Base-by-base conservation (phyloP, 2,888 invertebrate species). In the Drosophila vallismaia region DNA sequence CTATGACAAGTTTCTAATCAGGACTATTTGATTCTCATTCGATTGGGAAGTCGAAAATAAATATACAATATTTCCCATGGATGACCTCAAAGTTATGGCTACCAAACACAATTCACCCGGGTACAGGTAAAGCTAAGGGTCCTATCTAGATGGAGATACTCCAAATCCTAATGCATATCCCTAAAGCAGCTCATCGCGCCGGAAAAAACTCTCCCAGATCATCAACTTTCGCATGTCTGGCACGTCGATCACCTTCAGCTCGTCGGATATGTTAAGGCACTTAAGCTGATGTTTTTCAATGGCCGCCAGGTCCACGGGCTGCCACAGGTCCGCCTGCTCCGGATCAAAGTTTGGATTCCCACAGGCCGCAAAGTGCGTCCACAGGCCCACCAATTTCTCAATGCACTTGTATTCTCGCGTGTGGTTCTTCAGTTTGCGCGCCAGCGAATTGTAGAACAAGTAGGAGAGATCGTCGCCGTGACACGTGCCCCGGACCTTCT, bases 391-490 rank as follows among this genome's bases (percentile, higher is more conserved):
- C 54, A 92, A 68, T 9, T 89, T 85, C 73, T 92, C 90, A 44
- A 92, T 91, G 60, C 90, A 91, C 76, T 90, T 89, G 67, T 89
- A 91, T 58, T 92, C 92, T 26, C 80, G 80, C 28, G 89, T 89
- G 19, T 90, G 88, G 12, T 63, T 86, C 63, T 89, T 86, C 52
- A 90, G 72, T 45, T 89, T 89, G 12, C 89, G 80, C 2, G 91
- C 90, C 49, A 91, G 76, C 12, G 89, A 89, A 45, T 91, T 91
- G 71, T 91, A 91, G 60, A 92, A 92, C 12, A 92, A 75, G 76
- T 92, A 92, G 4, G 91, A 90, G 33, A 92, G 84, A 68, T 92
- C 92, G 70, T 92, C 92, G 38, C 89, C 92, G 59, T 92, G 92
- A 48, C 91, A 92, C 7, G 90, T 90, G 74, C 91, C 91, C 3